Evolutionary conservation across 2,797 vertebrate genomes (phyloP).

Genomic region (Dryobates pubescens): DNA sequence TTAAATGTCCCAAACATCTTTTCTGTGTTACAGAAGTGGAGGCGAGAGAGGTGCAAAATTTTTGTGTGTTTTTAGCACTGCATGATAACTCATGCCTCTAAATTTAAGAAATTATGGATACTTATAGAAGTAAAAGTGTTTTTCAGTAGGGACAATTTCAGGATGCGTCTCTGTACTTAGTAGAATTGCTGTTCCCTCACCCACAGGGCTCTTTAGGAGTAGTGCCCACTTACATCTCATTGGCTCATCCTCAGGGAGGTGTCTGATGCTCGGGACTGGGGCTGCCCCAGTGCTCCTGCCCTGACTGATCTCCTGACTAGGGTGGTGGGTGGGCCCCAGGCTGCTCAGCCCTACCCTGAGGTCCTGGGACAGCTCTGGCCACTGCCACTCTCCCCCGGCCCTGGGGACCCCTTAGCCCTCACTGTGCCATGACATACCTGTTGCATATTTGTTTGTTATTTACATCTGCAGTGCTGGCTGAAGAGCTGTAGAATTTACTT

Average conservation of each 20-base stretch:
- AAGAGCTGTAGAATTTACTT: neutral
- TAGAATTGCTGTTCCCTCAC: neutral
- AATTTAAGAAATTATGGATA: neutral
- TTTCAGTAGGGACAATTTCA: neutral
- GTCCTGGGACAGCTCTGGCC: neutral
- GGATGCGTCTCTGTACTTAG: rapidly evolving
- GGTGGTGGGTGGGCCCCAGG: rapidly evolving
- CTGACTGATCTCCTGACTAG: neutral
- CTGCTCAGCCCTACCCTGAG: neutral
- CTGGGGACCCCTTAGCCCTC: neutral
- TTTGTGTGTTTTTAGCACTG: neutral
- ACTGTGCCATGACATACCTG: neutral
- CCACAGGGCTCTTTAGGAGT: neutral
- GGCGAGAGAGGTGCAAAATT: neutral
- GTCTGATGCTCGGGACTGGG: rapidly evolving
- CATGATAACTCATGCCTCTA: neutral
- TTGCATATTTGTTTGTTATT: neutral
- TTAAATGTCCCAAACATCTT: neutral
- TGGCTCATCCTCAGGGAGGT: neutral
- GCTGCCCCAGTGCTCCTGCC: rapidly evolving
- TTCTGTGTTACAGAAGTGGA: neutral
- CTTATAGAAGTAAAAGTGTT: neutral
- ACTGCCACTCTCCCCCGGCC: neutral
- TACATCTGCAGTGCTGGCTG: neutral
- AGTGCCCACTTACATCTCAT: neutral